Evolutionary conservation across 2,797 vertebrate species (phyloP), one percentile per base, ranked within the genome.

Genomic region (Anguilla marmorata): DNA sequence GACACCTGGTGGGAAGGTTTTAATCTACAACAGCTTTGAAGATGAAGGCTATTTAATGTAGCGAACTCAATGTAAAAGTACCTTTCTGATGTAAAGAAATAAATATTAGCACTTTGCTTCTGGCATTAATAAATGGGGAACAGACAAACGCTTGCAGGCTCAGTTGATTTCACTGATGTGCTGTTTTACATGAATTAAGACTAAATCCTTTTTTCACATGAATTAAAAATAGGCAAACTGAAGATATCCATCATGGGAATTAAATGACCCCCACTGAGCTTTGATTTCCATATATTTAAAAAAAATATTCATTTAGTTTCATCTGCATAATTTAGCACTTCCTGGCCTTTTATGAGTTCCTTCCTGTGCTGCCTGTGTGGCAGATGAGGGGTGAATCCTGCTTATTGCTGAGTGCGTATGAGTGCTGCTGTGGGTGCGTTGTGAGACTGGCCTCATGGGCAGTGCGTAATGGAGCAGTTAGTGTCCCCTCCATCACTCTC

Each of bases 1-100:
- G 90, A 52, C 90, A 84, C 85, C 88, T 90, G 74, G 86, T 89
- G 91, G 90, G 30, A 11, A 16, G 58, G 7, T 14, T 24, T 12
- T 16, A 50, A 37, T 86, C 33, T 88, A 50, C 83, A 84, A 56
- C 33, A 33, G 52, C 3, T 21, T 1, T 45, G 58, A 76, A 66
- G 54, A 37, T 37, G 14, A 76, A 82, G 2, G 21, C 41, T 52
- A 12, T 79, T 69, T 45, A n/a, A 58, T 48, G 74, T 56, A 83
- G 66, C 60, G 9, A 50, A 48, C 45, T 45, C 4, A 72, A 58
- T 69, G 56, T 45, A 85, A 74, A 45, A 85, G 83, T 74, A 41
- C 27, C 48, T 84, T n/a, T 37, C 41, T 82, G 79, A 58, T 27
- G 27, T 37, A 58, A 14, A 85, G 50, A 58, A 45, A 83, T 21